A percentile compares a stretch with the other conserved stretches of the same genome.
Evolutionary conservation across 2,888 invertebrate species (phyloP).

Genomic region (Helicoverpa assulta): DNA sequence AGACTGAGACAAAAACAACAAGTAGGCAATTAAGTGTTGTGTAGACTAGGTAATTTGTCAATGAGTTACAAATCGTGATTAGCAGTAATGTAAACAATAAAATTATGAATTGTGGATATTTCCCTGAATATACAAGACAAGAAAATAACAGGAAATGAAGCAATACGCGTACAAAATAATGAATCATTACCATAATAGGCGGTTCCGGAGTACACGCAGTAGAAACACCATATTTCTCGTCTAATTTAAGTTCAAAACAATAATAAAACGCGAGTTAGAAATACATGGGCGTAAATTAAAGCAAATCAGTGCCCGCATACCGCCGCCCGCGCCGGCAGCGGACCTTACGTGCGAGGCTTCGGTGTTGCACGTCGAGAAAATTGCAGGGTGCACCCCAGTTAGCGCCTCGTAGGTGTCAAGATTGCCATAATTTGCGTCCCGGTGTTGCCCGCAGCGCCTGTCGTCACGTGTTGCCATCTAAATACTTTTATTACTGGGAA

Average conservation of each 20-base stretch:
- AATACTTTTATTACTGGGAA: constrained; percentile 84
- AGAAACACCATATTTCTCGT: constrained; percentile 32
- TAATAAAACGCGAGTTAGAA: constrained; percentile 52
- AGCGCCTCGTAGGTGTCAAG: constrained; percentile 90
- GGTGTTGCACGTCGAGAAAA: constrained; percentile 80
- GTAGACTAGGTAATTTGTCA: too few relatives aligned
- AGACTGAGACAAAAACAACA: too few relatives aligned
- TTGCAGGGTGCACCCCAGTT: constrained; percentile 86
- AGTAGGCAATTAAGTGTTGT: too few relatives aligned
- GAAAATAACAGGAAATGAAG: constrained; percentile 3
- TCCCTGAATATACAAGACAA: background rate
- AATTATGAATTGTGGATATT: too few relatives aligned
- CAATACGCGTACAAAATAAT: background rate
- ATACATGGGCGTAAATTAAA: constrained; percentile 71
- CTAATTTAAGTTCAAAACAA: constrained; percentile 47
- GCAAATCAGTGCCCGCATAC: constrained; percentile 74
- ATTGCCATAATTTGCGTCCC: constrained; percentile 89
- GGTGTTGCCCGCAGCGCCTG: constrained; percentile 83
- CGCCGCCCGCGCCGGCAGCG: constrained; percentile 55
- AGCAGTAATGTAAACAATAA: too few relatives aligned
- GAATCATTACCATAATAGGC: background rate
- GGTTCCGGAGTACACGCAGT: constrained; percentile 12
- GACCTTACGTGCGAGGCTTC: constrained; percentile 51
- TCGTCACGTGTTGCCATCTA: constrained; percentile 87
- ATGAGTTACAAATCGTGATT: too few relatives aligned